Evolutionary conservation across 2,888 invertebrate species (phyloP).

Genomic region (Monoplex corrugatus): DNA sequence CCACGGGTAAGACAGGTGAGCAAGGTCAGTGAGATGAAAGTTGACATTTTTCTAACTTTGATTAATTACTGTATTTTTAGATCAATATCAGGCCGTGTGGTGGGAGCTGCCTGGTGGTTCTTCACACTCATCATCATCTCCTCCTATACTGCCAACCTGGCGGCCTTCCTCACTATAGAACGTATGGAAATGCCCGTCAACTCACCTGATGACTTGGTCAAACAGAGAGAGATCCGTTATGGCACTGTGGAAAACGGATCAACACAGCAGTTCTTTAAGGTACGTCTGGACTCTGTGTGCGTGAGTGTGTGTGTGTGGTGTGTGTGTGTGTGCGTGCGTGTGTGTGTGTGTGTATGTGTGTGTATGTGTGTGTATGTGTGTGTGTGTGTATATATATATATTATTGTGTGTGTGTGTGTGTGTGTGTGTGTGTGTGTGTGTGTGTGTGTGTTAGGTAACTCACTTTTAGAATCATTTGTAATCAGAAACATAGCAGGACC

Average conservation of each 20-base stretch:
- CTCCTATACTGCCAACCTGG: constrained; percentile 80
- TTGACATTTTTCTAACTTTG: no score
- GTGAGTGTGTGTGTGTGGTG: not conserved
- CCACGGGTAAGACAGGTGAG: no score
- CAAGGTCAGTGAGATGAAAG: no score
- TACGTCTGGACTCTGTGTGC: not conserved
- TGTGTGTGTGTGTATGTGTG: not conserved
- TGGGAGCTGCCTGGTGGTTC: constrained; percentile 81
- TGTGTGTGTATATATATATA: not conserved
- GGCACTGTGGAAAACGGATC: constrained; percentile 95
- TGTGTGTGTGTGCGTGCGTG: not conserved
- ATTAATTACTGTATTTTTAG: no score
- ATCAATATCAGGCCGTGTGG: constrained; percentile 78
- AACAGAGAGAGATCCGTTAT: constrained; percentile 97
- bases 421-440: not conserved
- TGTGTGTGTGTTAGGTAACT: not conserved
- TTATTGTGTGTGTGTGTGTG: not conserved
- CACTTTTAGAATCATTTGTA: no score
- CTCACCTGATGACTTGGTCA: constrained; percentile 95
- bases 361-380: not conserved
- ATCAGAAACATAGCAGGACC: no score
- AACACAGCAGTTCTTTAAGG: constrained; percentile 92
- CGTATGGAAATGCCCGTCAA: constrained; percentile 87
- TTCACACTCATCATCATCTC: constrained; percentile 79
- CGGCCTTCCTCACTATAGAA: constrained; percentile 80